phyloP scores from a whole-genome alignment of 2,113 vertebrate species.

The Ageneiosus marmoratus region DNA sequence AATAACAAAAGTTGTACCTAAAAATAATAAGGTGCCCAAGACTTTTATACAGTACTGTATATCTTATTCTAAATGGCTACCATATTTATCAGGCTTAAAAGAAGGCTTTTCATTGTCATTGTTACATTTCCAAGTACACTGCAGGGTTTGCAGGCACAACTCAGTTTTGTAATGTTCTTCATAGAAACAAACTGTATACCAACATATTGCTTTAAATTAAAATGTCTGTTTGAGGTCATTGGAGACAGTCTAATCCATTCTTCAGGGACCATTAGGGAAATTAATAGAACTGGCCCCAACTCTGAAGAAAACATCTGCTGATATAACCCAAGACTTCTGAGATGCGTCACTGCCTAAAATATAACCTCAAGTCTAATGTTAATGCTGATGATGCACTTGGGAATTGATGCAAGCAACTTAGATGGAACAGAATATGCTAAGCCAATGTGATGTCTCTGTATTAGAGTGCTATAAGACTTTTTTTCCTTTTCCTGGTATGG shows the following conservation, averaged over 20 bases:
- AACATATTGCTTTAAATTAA: constrained; percentile 41
- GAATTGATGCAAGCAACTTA: constrained; percentile 18
- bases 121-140: not conserved
- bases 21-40: too few species aligned
- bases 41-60: too few species aligned
- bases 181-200: constrained; percentile 44
- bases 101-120: not conserved
- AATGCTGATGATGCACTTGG: constrained; percentile 27
- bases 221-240: constrained; percentile 46
- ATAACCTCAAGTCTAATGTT: constrained; percentile 15
- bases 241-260: constrained; percentile 50
- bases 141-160: not conserved
- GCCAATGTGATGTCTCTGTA: constrained; percentile 30
- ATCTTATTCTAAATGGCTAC: too few species aligned
- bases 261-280: constrained; percentile 57
- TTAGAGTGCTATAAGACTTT: constrained; percentile 11
- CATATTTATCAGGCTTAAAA: not conserved
- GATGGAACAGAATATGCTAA: not conserved
- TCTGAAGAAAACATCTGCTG: constrained; percentile 47
- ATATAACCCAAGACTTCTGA: constrained; percentile 11
- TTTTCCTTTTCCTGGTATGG: constrained; percentile 29
- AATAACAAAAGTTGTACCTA: too few species aligned
- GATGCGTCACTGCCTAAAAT: constrained; percentile 37
- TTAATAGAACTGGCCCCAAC: constrained; percentile 54
- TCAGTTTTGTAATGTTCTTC: constrained; percentile 24